Evolutionary conservation across 2,797 vertebrate genomes (phyloP).

Genomic region (Trematocara caparti): DNA sequence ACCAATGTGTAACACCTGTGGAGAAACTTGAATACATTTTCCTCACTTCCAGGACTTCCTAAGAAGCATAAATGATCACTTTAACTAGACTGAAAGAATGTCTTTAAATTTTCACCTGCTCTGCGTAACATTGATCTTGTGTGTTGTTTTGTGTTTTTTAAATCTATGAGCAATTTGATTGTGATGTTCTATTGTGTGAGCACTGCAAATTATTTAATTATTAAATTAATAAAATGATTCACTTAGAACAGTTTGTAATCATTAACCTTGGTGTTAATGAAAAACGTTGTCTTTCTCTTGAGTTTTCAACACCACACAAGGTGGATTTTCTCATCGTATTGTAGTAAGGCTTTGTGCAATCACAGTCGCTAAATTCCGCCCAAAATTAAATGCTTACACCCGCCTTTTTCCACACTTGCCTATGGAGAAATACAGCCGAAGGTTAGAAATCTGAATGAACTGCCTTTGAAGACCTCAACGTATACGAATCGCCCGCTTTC

Average conservation of each 20-base stretch:
- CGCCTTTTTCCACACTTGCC: constrained; percentile 62
- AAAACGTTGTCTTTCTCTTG: neutral
- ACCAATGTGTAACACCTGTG: constrained; percentile 73
- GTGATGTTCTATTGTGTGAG: constrained; percentile 16
- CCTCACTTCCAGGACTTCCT: neutral
- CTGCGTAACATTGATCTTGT: constrained; percentile 28
- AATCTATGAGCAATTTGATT: constrained; percentile 20
- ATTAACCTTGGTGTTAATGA: neutral
- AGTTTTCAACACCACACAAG: neutral
- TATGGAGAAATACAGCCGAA: constrained; percentile 22
- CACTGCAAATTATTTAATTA: constrained; percentile 33
- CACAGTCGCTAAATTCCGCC: constrained; percentile 45
- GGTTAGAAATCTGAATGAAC: constrained; percentile 72
- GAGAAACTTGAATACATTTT: neutral
- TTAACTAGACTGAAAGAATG: constrained; percentile 37
- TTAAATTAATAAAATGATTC: neutral
- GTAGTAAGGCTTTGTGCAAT: constrained; percentile 12
- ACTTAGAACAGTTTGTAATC: neutral
- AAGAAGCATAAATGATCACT: constrained; percentile 21
- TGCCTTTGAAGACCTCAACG: constrained; percentile 58
- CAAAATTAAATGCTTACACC: constrained; percentile 45
- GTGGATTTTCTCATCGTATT: neutral
- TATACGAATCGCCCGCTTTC: constrained; percentile 81
- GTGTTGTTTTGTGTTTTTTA: neutral
- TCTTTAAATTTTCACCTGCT: constrained; percentile 40